Evolutionary conservation across 2,888 invertebrate genomes (phyloP).

Genomic region (Mellilla xanthometata): DNA sequence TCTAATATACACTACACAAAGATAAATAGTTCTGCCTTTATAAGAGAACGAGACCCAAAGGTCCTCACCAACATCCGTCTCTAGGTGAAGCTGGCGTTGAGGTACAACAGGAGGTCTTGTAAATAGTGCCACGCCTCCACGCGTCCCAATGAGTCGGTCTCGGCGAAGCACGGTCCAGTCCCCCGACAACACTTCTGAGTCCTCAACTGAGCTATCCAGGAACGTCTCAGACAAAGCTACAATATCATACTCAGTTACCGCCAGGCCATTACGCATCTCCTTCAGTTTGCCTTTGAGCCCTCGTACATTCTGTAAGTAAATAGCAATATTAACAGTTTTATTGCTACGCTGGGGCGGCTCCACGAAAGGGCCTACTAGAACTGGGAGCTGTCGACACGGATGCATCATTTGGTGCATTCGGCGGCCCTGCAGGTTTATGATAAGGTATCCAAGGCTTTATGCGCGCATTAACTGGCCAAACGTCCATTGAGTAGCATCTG

Average conservation of each 20-base stretch:
- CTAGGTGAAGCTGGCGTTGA: neutral
- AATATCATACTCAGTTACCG: neutral
- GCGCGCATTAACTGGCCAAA: conserved; percentile 1
- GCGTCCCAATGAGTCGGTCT: neutral
- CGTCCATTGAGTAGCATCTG: neutral
- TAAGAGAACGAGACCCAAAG: neutral
- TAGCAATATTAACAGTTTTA: neutral
- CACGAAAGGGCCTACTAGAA: neutral
- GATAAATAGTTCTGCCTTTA: neutral
- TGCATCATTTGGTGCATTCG: too few species aligned
- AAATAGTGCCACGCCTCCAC: neutral
- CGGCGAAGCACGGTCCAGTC: neutral
- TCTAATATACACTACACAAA: neutral
- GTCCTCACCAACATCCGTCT: neutral
- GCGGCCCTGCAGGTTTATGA: too few species aligned
- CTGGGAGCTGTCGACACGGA: neutral
- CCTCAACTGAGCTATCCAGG: neutral
- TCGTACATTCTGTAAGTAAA: neutral
- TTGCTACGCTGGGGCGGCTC: neutral
- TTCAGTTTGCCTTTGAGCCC: neutral
- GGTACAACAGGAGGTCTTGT: neutral
- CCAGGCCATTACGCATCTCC: neutral
- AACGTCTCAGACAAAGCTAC: neutral
- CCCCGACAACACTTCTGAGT: neutral
- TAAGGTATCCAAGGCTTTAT: conserved; percentile 2